Conservation (phyloP, 1,140 invertebrate genomes). For the Danaus plexippus region DNA sequence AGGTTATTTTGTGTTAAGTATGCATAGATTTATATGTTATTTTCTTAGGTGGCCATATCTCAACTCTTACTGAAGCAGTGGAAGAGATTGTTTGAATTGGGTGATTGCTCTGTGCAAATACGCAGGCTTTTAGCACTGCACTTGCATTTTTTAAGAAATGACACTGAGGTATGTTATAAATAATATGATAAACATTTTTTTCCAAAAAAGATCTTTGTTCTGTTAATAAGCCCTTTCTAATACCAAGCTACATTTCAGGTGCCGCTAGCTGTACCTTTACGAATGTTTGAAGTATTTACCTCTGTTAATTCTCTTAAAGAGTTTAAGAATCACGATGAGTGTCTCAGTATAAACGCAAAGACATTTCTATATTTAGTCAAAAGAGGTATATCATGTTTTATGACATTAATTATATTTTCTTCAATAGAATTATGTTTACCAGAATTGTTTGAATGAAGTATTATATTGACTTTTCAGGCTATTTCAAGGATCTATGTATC, state of each 20-base stretch:
- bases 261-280: slow-evolving; percentile 81
- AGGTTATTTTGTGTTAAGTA: slow-evolving; percentile 8
- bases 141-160: slow-evolving; percentile 60
- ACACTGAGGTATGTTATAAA: slow-evolving; percentile 47
- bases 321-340: slow-evolving; percentile 60
- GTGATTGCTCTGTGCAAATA: slow-evolving; percentile 72
- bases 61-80: slow-evolving; percentile 75
- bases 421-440: too few relatives aligned
- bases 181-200: background rate
- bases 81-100: slow-evolving; percentile 70
- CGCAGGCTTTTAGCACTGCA: slow-evolving; percentile 75
- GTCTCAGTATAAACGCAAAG: slow-evolving; percentile 31
- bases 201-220: too few relatives aligned
- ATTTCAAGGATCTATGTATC: slow-evolving; percentile 80
- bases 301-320: slow-evolving; percentile 70
- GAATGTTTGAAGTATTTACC: slow-evolving; percentile 86
- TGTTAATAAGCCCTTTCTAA: background rate
- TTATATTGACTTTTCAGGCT: slow-evolving; percentile 67
- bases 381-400: slow-evolving; percentile 18
- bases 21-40: slow-evolving; percentile 7
- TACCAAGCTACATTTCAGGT: slow-evolving; percentile 34
- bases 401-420: background rate
- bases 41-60: slow-evolving; percentile 73
- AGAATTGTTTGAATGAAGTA: background rate
- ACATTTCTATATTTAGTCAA: slow-evolving; percentile 25